Conservation (phyloP, 1,140 invertebrate genomes). For the Neodiprion virginianus region DNA sequence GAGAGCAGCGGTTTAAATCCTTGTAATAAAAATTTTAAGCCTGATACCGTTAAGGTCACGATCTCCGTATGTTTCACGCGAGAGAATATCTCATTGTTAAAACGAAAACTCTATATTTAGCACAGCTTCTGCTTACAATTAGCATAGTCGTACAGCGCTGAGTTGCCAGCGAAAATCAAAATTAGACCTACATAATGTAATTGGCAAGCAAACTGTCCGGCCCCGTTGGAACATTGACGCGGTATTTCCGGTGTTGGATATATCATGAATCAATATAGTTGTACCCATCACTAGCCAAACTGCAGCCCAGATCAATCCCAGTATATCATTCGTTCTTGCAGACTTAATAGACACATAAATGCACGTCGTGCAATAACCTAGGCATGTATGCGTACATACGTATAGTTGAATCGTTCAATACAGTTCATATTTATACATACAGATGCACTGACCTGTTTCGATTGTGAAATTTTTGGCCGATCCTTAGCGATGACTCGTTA, state of each 20-base stretch:
- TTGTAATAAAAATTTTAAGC: background rate
- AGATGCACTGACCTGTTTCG: conserved; percentile 2
- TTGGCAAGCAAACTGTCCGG: background rate
- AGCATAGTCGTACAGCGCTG: background rate
- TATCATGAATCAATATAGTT: background rate
- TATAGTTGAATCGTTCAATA: too few relatives aligned
- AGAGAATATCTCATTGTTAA: background rate
- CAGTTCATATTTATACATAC: too few relatives aligned
- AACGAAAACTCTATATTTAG: background rate
- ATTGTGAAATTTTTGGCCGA: background rate
- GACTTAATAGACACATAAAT: too few relatives aligned
- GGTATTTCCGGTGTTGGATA: background rate
- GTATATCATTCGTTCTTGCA: too few relatives aligned
- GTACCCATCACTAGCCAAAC: too few relatives aligned
- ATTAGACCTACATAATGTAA: background rate
- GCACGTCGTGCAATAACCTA: too few relatives aligned
- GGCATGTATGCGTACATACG: too few relatives aligned
- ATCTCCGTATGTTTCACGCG: background rate
- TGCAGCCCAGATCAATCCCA: too few relatives aligned
- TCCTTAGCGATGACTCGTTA: background rate
- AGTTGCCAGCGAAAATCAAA: background rate
- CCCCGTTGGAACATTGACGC: background rate
- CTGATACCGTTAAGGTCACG: background rate
- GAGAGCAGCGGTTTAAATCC: too few relatives aligned
- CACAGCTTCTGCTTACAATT: background rate